Conservation (phyloP, 2,888 invertebrate species). For the Drosophila limbata region DNA sequence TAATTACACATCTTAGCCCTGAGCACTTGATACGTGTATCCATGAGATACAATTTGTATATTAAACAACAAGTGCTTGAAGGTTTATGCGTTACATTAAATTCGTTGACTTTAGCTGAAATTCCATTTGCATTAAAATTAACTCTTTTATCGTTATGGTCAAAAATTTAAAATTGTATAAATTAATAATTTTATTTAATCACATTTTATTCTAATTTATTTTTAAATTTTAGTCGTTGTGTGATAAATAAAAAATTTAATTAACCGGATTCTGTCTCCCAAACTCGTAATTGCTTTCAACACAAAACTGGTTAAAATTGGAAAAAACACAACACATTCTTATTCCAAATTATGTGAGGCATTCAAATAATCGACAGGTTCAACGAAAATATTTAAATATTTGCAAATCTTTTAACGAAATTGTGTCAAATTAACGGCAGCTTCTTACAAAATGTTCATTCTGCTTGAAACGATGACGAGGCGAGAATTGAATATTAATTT, state of each 20-base stretch:
- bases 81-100: slow-evolving; percentile 13
- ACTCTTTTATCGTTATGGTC: neutral
- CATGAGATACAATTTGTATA: slow-evolving; percentile 27
- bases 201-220: neutral
- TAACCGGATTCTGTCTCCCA: neutral
- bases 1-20: slow-evolving; percentile 33
- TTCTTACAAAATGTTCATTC: slow-evolving; percentile 14
- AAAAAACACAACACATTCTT: neutral
- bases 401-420: slow-evolving; percentile 21
- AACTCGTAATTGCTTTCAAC: neutral
- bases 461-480: slow-evolving; percentile 15
- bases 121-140: neutral
- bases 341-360: neutral
- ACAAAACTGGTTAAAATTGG: slow-evolving; percentile 1
- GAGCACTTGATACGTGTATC: slow-evolving; percentile 40
- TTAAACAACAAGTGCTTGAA: slow-evolving; percentile 20
- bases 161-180: too few relatives aligned
- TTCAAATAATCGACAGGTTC: slow-evolving; percentile 5
- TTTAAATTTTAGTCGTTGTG: too few relatives aligned
- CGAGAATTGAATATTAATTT: slow-evolving; percentile 37
- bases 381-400: neutral
- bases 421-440: slow-evolving; percentile 62
- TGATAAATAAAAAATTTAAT: too few relatives aligned
- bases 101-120: neutral
- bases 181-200: neutral